A percentile compares a stretch with the other conserved stretches of the same genome.
These are phyloP conservation scores for Lepilemur ruficaudatus DNA, from an alignment of 2,797 vertebrate species.

Conservation along the genomic window DNA sequence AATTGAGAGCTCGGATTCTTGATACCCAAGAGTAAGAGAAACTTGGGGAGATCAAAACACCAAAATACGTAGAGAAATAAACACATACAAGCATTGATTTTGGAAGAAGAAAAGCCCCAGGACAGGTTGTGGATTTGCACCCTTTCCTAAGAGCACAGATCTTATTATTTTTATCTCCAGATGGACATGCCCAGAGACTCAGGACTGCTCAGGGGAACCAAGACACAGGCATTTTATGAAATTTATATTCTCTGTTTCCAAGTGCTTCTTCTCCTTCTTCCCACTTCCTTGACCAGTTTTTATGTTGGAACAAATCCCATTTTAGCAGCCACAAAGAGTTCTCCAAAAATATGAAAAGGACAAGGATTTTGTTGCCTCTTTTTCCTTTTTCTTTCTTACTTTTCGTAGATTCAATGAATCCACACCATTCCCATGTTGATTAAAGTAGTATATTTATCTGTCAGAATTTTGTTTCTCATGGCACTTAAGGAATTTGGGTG, in stretches of 20 bases:
- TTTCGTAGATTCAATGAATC: neutral
- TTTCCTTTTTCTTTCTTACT: neutral
- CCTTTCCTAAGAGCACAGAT: neutral
- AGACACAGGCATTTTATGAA: neutral
- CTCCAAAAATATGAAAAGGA: neutral
- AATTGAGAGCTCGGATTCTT: neutral
- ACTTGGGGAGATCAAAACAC: neutral
- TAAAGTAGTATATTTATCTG: neutral
- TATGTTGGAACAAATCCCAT: neutral
- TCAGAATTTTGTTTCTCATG: neutral
- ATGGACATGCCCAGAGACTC: neutral
- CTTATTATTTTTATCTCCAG: neutral
- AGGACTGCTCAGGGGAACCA: neutral
- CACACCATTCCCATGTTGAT: neutral
- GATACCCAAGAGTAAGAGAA: neutral
- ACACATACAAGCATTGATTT: neutral
- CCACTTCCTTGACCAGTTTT: neutral
- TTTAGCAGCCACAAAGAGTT: neutral
- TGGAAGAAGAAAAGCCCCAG: neutral
- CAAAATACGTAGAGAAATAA: neutral
- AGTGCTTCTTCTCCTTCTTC: neutral
- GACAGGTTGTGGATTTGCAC: neutral
- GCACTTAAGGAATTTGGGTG: conserved; percentile 7
- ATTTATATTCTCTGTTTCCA: neutral
- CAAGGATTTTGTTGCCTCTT: neutral